phyloP scores from a whole-genome alignment of 1,140 invertebrate genomes.

The Acyrthosiphon pisum region DNA sequence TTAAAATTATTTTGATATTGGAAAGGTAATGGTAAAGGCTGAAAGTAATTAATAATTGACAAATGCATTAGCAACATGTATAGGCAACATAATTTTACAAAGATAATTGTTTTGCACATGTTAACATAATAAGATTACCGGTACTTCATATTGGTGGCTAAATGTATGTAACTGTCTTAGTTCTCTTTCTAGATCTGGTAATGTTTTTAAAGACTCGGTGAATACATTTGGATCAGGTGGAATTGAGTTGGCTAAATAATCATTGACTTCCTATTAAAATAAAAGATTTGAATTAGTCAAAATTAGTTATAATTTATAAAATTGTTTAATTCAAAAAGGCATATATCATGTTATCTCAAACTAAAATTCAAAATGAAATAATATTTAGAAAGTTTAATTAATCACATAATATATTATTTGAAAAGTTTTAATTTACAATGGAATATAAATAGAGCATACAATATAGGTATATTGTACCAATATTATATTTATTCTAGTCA shows the following conservation, averaged over 20 bases:
- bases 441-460: background rate
- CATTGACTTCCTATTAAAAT: constrained; percentile 26
- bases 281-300: background rate
- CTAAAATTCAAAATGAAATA: background rate
- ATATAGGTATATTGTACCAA: background rate
- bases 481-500: background rate
- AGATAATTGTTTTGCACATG: background rate
- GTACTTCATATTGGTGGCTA: background rate
- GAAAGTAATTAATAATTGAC: background rate
- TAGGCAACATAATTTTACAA: background rate
- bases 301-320: background rate
- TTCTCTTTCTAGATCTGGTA: constrained; percentile 41
- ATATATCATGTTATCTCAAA: background rate
- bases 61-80: background rate
- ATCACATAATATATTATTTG: no score
- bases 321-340: background rate
- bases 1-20: constrained; percentile 50
- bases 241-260: background rate
- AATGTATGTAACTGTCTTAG: constrained; percentile 9
- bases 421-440: background rate
- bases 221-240: constrained; percentile 18
- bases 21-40: constrained; percentile 30
- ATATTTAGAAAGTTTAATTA: background rate
- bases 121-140: constrained; percentile 28
- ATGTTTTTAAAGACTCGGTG: background rate